Conservation (phyloP, 2,797 vertebrate genomes). For the Propithecus perrieri region DNA sequence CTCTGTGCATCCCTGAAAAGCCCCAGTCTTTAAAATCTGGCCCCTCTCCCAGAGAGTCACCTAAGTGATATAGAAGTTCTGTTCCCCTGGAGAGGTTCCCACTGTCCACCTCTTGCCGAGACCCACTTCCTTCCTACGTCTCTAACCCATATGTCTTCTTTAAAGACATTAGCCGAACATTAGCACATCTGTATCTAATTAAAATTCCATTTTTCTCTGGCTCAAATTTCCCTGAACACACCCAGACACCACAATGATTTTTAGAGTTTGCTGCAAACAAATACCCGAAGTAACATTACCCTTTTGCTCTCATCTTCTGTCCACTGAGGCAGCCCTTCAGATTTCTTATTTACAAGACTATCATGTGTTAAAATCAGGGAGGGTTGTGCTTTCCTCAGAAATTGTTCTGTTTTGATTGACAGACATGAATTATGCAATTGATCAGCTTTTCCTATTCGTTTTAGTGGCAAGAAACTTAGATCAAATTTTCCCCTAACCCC, state of each 20-base stretch:
- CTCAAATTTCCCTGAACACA: constrained; percentile 15
- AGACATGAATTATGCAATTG: neutral
- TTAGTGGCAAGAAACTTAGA: constrained; percentile 11
- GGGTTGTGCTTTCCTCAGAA: neutral
- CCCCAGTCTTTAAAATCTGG: neutral
- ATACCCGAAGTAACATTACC: neutral
- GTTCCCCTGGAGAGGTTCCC: neutral
- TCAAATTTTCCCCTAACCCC: neutral
- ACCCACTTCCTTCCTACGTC: neutral
- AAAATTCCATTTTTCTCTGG: constrained; percentile 31
- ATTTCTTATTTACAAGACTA: neutral
- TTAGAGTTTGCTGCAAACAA: neutral
- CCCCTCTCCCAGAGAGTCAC: neutral
- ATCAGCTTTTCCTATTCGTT: constrained; percentile 1
- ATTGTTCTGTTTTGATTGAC: neutral
- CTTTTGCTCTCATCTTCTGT: neutral
- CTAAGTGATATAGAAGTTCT: neutral
- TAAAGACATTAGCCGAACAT: neutral
- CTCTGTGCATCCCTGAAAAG: neutral
- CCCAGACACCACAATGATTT: constrained; percentile 30
- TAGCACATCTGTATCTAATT: constrained; percentile 7
- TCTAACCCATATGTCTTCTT: constrained; percentile 4
- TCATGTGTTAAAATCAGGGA: neutral
- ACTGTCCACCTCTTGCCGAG: neutral
- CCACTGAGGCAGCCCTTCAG: neutral